Evolutionary conservation across 2,888 invertebrate species (phyloP), one percentile per base, ranked within the genome.

Genomic region (Andrena bucephala): DNA sequence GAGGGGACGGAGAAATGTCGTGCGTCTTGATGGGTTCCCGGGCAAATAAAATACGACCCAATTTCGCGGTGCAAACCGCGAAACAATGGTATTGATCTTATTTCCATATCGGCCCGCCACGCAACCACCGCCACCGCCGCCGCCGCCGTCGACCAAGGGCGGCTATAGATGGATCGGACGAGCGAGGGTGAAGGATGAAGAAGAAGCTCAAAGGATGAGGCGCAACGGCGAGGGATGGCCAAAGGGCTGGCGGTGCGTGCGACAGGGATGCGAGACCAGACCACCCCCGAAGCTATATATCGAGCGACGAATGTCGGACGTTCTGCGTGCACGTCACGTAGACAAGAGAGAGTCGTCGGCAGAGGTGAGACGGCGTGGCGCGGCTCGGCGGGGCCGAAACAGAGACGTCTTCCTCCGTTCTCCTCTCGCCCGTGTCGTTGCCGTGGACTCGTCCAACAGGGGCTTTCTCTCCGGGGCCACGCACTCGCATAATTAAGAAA

Each of bases 81-180:
- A 93, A 94, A 94, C 93, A 93, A 93, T 93, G 85, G 89, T 93
- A 94, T 94, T 91, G 93, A 94, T 93, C 93, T 93, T 93, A 94
- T 94, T 93, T 93, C 91, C 92, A 94, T 94, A 93, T 92, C 90
- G 89, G 85, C 82, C 84, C 75, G 81, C 74, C 77, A 73, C 85
- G 85, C 81, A 77, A 66, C 78, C 68, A 52, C n/a, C 67, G 6
- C 8, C 10, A 13, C 27, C 24, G 60, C 78, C 68, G 42, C n/a
- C 67, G 6, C 8, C 10, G 8, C 27, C 24, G 60, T 20, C 16
- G 24, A 27, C 31, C 31, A 33, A 52, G 54, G 77, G 81, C 68
- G 73, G 65, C 81, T 77, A 69, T 80, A 74, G 75, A 50, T 59
- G 77, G 63, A 70, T 77, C 76, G 77, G 60, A 67, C 27, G 76